Percentiles rank a stretch among this genome's conserved stretches.
These are phyloP conservation scores for Aphidoletes aphidimyza DNA, from an alignment of 2,888 invertebrate species.

Conservation along the genomic window DNA sequence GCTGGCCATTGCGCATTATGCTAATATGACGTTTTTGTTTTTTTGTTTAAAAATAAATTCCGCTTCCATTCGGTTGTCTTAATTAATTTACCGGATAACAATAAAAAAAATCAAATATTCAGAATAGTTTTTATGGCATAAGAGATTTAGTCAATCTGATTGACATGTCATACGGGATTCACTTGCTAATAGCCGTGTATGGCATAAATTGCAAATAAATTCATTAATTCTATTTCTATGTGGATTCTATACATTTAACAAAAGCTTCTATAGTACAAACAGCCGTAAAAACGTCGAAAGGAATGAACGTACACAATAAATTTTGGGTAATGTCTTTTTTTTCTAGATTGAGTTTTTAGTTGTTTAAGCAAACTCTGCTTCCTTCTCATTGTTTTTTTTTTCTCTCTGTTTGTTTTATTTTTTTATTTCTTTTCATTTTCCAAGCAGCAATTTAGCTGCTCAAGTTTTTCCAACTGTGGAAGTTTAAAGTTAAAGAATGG, in stretches of 20 bases:
- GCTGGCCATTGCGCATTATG: neutral
- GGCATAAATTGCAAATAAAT: conserved; percentile 8
- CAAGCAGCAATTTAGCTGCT: neutral
- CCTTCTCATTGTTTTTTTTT: no score
- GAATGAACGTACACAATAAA: neutral
- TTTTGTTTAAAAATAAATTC: neutral
- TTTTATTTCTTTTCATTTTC: no score
- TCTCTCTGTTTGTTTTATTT: no score
- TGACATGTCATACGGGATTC: neutral
- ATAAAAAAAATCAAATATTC: no score
- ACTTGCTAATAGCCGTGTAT: no score
- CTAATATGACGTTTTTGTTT: neutral
- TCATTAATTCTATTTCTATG: neutral
- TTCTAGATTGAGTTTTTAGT: neutral
- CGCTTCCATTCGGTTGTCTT: neutral
- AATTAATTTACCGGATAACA: neutral
- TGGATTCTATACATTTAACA: neutral
- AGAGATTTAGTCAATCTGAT: no score
- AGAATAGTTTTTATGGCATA: no score
- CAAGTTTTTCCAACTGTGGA: neutral
- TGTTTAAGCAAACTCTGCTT: neutral
- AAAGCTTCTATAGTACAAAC: neutral
- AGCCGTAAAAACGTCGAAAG: neutral
- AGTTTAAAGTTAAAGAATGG: neutral
- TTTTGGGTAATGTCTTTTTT: neutral